Evolutionary conservation across 2,797 vertebrate genomes (phyloP).

Genomic region (Sylvia borin): DNA sequence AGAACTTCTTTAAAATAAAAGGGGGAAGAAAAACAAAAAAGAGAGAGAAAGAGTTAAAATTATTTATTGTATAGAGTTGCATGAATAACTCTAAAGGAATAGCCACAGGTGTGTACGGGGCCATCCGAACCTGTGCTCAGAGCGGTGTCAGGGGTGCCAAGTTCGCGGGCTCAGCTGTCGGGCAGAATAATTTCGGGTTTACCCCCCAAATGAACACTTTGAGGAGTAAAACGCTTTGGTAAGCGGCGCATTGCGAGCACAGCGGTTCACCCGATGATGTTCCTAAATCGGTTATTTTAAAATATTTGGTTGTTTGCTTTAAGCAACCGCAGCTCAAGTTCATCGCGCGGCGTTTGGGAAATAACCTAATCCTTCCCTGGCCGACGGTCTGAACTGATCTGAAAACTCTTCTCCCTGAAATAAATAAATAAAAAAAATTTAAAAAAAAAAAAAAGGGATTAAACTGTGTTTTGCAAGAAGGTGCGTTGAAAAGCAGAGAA

Average conservation of each 20-base stretch:
- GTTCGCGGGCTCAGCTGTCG: not conserved
- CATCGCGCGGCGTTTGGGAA: accelerated
- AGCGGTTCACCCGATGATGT: no score
- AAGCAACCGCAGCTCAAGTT: not conserved
- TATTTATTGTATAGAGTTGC: accelerated
- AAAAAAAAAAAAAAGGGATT: not conserved
- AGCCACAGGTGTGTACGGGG: no score
- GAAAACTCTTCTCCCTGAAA: not conserved
- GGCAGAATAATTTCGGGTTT: not conserved
- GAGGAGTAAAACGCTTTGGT: accelerated
- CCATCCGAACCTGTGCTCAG: accelerated
- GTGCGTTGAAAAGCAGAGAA: not conserved
- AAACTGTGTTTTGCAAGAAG: not conserved
- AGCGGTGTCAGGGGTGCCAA: accelerated
- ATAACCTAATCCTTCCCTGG: not conserved
- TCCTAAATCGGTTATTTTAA: accelerated
- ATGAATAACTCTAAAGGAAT: not conserved
- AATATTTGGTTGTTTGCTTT: not conserved
- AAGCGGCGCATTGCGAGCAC: accelerated
- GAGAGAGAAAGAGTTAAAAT: not conserved
- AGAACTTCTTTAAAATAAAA: not conserved
- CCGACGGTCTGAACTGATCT: not conserved
- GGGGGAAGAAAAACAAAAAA: accelerated
- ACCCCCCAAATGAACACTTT: accelerated
- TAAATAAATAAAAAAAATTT: no score